Base-by-base conservation (phyloP, 1,140 invertebrate species). In the Leptopilina clavipes region DNA sequence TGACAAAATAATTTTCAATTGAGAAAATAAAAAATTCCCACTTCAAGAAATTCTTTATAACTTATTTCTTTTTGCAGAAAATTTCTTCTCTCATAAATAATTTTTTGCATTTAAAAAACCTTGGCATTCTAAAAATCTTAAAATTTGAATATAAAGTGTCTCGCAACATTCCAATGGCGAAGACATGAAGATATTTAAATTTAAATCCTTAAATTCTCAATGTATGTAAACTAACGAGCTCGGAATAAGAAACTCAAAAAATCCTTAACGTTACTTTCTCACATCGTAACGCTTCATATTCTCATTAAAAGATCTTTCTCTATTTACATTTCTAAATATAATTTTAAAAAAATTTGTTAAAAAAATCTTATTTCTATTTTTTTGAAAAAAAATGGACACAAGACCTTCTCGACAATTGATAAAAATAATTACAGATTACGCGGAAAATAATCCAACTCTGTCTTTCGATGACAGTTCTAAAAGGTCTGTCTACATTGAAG, bases 341-440 rank as follows among this genome's bases (percentile, higher is more conserved):
- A 7, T 40, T 9, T 9, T 40, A 45, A 45, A 45, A 45, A 45
- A 45, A 45, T 45, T 11, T 44, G 11, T 45, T n/a, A 14, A n/a
- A 2, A 12, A 12, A 45, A 45, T 31, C 5, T 31, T 2, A 31
- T 31, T 31, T n/a, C n/a, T n/a, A n/a, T n/a, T n/a, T n/a, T n/a
- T n/a, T n/a, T n/a, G n/a, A 44, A 44, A 44, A 44, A 45, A 45
- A 45, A 14, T 45, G 3, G 5, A 45, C 8, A 45, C 0, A 45
- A 3, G 10, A 45, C 10, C 10, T n/a, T n/a, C n/a, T n/a, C n/a
- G n/a, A n/a, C 44, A 45, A 3, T 14, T 45, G 44, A 44, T 3
- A 22, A 37, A 48, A 22, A 52, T 18, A 71, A 45, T 77, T 75
- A 40, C 78, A 86, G 86, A 87, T 84, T 84, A 84, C 45, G 37